phyloP scores from a whole-genome alignment of 2,888 invertebrate species.

The Alcis repandata region DNA sequence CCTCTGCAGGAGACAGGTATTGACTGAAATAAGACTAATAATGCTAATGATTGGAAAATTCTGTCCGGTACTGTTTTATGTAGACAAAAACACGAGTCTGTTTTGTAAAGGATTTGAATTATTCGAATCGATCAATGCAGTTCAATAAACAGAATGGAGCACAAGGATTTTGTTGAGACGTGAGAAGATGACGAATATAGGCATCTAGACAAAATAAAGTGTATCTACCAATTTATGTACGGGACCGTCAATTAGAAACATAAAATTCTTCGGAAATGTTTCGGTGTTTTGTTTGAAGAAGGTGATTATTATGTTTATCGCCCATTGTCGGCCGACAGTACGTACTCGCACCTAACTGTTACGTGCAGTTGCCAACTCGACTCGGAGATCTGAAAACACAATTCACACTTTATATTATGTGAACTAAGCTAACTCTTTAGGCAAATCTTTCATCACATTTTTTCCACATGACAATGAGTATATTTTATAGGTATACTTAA shows the following conservation, averaged over 20 bases:
- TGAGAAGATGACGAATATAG: background rate
- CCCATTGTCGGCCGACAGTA: background rate
- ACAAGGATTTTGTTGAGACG: too few species aligned
- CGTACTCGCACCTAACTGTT: background rate
- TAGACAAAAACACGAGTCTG: too few species aligned
- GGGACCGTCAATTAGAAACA: conserved; percentile 13
- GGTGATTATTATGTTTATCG: conserved; percentile 25
- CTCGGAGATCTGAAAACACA: conserved; percentile 6
- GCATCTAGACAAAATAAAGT: background rate
- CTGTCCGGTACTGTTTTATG: too few species aligned
- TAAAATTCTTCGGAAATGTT: conserved; percentile 7
- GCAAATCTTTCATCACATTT: background rate
- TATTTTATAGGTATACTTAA: too few species aligned
- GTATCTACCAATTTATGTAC: conserved; percentile 1
- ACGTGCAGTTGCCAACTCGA: background rate
- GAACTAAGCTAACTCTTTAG: background rate
- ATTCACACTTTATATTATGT: conserved; percentile 18
- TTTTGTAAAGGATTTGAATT: too few species aligned
- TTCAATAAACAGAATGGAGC: too few species aligned
- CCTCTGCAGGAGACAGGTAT: too few species aligned
- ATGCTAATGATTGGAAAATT: too few species aligned
- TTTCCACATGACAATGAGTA: too few species aligned
- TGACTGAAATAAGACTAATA: too few species aligned
- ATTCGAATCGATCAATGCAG: too few species aligned
- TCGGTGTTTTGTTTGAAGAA: conserved; percentile 21